Base-by-base conservation (phyloP, 2,113 vertebrate species). In the Istiophorus platypterus region DNA sequence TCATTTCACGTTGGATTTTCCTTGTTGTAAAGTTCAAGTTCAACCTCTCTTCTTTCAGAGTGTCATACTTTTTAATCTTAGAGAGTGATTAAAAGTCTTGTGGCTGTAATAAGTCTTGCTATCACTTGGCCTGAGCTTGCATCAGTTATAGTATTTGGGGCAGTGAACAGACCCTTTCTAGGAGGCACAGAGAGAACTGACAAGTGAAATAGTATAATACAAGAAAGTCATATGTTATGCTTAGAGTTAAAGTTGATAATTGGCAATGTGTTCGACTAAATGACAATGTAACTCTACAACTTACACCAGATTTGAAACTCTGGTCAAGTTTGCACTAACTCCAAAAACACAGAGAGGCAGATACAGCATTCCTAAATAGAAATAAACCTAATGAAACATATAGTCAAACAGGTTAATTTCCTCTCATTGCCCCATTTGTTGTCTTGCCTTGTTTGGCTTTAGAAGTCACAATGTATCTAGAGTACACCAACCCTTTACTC, bases 81-180 rank as follows among this genome's bases (percentile, higher is more conserved):
- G 3, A n/a, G 49, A 64, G 27, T 85, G 63, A 87, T 85, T 85
- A 87, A 81, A 89, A 70, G 45, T 58, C 29, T 69, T 57, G 61
- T 78, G 78, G 73, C 78, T 70, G 68, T 81, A 87, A 89, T 85
- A 49, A 87, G 82, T 84, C 85, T 91, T 91, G 67, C 82, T 49
- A 41, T 66, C n/a, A 24, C 29, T 87, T 49, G 71, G 85, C 65
- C 66, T 76, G 39, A 7, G n/a, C 69, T 91, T 91, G 87, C 87
- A 87, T 90, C 69, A 11, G 10, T 62, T 67, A 70, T 6, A 67
- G 39, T 29, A 69, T 65, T 56, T 8, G 17, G 58, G 58, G 66
- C 42, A 0, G 24, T 66, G 78, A 84, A 67, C 39, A 37, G 72
- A 69, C 37, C 17, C 59, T 87, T 76, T 82, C 72, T 20, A 57